Base-by-base conservation (phyloP, 2,797 vertebrate genomes). In the Gouania willdenowi region DNA sequence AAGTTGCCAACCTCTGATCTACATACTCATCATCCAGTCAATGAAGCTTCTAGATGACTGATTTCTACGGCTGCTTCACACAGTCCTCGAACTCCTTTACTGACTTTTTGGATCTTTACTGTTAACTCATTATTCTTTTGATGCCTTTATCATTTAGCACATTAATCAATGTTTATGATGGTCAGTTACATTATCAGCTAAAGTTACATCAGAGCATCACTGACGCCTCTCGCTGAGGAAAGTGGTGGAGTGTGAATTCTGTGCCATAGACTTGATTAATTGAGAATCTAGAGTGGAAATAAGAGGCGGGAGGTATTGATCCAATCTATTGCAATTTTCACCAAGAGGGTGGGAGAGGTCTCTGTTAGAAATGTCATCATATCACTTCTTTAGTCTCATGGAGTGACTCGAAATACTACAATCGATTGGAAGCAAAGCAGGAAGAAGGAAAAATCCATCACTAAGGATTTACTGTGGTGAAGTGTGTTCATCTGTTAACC, bases 291-390 rank as follows among this genome's bases (percentile, higher is more conserved):
- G 59, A 59, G 43, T 62, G 53, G 56, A 71, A 51, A 32, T 5
- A 18, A 43, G 58, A 71, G 70, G 60, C 14, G 37, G 48, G 30
- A 26, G 31, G 11, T 70, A 84, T 83, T 6, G 79, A 85, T 83
- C 53, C 14, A 27, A 23, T 55, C 37, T 39, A 19, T 38, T 27
- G 46, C 69, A 50, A 29, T 61, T 50, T 63, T 22, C 26, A 47
- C 44, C 30, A 41, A 13, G 48, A 67, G 50, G n/a, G 51, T 1
- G 17, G 42, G 28, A 59, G 50, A 78, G 59, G 74, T 70, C 42
- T 70, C 61, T 69, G 31, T 42, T 35, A 66, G 52, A 80, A 77
- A 80, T 71, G 64, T 75, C 72, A 68, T 10, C 4, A 17, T 59
- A 52, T 60, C 56, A 46, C 48, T 68, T 68, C n/a, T n/a, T n/a